phyloP scores from a whole-genome alignment of 64 coral and sea anemone species.

The Montipora foliosa region DNA sequence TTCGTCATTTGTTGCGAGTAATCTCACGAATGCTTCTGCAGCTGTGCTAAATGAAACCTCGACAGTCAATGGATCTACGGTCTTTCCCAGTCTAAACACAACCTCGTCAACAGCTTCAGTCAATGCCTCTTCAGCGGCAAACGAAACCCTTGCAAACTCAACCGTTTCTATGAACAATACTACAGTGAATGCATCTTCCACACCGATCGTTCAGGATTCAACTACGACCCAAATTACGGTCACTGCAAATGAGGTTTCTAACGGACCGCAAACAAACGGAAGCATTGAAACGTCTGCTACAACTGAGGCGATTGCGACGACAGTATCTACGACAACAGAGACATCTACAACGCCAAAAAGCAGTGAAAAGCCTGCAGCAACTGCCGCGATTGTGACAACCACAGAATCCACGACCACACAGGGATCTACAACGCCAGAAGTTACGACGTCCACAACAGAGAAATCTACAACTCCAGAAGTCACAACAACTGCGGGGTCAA shows the following conservation, averaged over 20 bases:
- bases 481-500: constrained; percentile 20
- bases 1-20: constrained; percentile 20
- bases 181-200: background rate
- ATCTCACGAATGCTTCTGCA: background rate
- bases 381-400: background rate
- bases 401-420: background rate
- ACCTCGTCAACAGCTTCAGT: background rate
- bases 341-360: too few relatives aligned
- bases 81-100: background rate
- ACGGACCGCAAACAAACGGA: background rate
- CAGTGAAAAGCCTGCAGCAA: too few relatives aligned
- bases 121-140: background rate
- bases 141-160: background rate
- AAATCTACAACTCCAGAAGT: constrained; percentile 59
- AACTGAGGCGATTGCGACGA: background rate
- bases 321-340: too few relatives aligned
- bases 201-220: background rate
- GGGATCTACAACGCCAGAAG: constrained; percentile 33
- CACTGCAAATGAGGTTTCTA: background rate
- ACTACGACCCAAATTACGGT: background rate
- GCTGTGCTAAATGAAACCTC: background rate
- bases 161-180: background rate
- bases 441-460: constrained; percentile 40
- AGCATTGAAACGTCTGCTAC: background rate
- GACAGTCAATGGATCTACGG: background rate